A percentile compares a stretch with the other conserved stretches of the same genome.
phyloP scores from a whole-genome alignment of 2,113 vertebrate species.

The Oreochromis tanganicae region DNA sequence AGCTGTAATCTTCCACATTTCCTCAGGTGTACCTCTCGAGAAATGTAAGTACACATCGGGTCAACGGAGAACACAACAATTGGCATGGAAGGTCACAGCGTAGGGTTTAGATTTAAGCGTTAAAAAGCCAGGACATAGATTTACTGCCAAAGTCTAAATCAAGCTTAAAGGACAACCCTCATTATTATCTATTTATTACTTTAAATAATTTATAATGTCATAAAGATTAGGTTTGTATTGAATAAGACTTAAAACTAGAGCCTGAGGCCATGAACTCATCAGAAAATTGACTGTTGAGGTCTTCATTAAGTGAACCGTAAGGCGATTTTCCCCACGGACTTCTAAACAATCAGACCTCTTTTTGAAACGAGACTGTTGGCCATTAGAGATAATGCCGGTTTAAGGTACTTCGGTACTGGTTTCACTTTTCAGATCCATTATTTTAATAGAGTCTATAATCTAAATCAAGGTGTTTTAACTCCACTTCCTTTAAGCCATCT shows the following conservation, averaged over 20 bases:
- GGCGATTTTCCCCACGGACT: background rate
- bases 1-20: background rate
- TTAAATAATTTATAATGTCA: background rate
- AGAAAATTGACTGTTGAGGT: background rate
- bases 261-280: background rate
- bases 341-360: background rate
- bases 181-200: background rate
- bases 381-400: background rate
- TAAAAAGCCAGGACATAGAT: fast-evolving
- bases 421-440: background rate
- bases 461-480: background rate
- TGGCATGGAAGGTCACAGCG: background rate
- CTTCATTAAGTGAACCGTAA: background rate
- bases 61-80: background rate
- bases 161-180: background rate
- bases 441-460: background rate
- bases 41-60: fast-evolving
- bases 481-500: background rate
- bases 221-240: background rate
- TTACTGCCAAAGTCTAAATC: background rate
- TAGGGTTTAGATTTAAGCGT: background rate
- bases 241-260: background rate
- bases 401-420: background rate
- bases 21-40: background rate
- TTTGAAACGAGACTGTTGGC: background rate